phyloP scores from a whole-genome alignment of 2,113 vertebrate genomes.

The Australoheros scitulus region DNA sequence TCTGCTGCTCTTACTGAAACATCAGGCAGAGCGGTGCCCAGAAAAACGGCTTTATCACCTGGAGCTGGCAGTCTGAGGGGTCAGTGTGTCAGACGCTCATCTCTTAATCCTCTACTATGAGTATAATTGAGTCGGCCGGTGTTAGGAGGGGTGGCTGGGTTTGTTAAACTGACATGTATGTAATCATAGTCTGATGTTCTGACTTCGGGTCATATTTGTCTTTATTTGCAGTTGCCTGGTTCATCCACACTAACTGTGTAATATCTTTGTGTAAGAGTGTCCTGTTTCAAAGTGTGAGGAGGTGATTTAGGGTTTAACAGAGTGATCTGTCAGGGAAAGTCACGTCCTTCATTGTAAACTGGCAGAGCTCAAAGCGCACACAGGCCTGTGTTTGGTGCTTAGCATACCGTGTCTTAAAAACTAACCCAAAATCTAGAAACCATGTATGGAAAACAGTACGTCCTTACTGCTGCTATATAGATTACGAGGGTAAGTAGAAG shows the following conservation, averaged over 20 bases:
- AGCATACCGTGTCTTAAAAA: too few relatives aligned
- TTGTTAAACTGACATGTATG: background rate
- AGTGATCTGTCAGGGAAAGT: background rate
- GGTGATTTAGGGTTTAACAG: background rate
- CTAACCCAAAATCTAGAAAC: too few relatives aligned
- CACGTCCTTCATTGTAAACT: background rate
- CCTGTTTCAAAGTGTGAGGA: background rate
- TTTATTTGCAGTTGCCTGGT: background rate
- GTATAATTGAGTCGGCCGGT: background rate
- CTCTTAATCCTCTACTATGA: slow-evolving; percentile 19
- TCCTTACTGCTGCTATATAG: too few relatives aligned
- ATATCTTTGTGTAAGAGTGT: background rate
- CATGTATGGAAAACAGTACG: too few relatives aligned
- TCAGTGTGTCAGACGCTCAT: slow-evolving; percentile 23
- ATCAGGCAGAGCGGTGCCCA: background rate
- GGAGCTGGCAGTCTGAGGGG: background rate
- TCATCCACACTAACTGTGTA: slow-evolving; percentile 14
- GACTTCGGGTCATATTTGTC: background rate
- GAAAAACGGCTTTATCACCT: slow-evolving; percentile 18
- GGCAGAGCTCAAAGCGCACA: background rate
- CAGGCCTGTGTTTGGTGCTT: background rate
- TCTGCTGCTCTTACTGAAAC: background rate
- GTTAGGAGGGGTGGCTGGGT: background rate
- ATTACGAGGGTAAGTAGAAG: background rate
- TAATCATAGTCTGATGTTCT: background rate